Evolutionary conservation across 2,113 vertebrate genomes (phyloP).

Genomic region (Mandrillus leucophaeus): DNA sequence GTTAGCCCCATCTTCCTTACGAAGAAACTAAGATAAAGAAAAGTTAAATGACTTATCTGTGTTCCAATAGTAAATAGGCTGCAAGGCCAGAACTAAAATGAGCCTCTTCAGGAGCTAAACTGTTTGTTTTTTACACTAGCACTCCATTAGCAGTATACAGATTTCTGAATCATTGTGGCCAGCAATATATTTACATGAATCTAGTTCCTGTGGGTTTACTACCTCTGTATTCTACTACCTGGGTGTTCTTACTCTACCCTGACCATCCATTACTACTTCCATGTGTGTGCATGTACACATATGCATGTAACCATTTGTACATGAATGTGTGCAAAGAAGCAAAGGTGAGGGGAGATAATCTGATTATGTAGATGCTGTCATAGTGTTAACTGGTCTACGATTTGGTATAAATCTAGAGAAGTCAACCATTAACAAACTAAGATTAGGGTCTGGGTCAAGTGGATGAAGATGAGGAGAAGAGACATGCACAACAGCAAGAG

Average conservation of each 20-base stretch:
- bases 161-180: background rate
- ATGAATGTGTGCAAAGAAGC: background rate
- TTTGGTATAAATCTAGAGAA: background rate
- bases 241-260: background rate
- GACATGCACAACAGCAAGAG: background rate
- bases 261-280: background rate
- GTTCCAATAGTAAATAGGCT: background rate
- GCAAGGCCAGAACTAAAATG: background rate
- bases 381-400: background rate
- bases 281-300: background rate
- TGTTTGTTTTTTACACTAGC: background rate
- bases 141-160: background rate
- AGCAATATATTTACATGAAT: background rate
- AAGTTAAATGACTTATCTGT: background rate
- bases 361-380: background rate
- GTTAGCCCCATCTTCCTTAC: accelerated
- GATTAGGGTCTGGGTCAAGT: background rate
- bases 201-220: background rate
- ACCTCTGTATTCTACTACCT: background rate
- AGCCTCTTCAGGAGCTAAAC: background rate
- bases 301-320: background rate
- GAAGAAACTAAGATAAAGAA: background rate
- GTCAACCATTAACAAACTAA: background rate
- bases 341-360: background rate
- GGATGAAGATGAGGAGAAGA: background rate